Evolutionary conservation across 2,888 invertebrate species (phyloP), one percentile per base, ranked within the genome.

Genomic region (Eristalinus aeneus): DNA sequence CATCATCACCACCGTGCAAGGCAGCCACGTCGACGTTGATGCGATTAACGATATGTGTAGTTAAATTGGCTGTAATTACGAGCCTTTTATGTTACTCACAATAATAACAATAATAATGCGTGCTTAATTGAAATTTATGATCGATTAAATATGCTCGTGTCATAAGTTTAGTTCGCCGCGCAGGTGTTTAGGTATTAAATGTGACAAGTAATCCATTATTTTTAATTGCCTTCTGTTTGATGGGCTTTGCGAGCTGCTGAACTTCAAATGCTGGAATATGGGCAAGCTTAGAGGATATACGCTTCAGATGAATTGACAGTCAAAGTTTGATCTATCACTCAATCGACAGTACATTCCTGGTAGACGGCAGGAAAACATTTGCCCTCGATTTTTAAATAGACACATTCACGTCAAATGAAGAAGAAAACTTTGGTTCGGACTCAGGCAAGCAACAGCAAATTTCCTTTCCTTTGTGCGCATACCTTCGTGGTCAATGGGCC

Each of bases 71-170:
- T 72, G 72, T 67, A 73, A 79, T 79, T 72, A 73, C n/a, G 36
- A 16, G 10, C 53, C 34, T 67, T 79, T 58, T 67, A 73, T 67
- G 79, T 22, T 79, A 54, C 61, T 79, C 67, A 20, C 31, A 63
- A 36, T 39, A 71, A 78, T 65, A 78, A 72, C 67, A 72, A 79
- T 72, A 78, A 72, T 73, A 73, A 79, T 72, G 60, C 58, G 65
- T 67, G 31, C 46, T 79, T 79, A 79, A 79, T 79, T 79, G 65
- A 79, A 79, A 79, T 79, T 67, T 73, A 79, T 79, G 72, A 60
- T 31, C 60, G 72, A 67, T 31, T 73, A 61, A 79, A 72, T 65
- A 79, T 64, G 71, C 60, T 46, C 16, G 32, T 8, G 32, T 39
- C 56, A 56, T 64, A 32, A 12, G 22, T 71, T 56, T 39, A 34